Evolutionary conservation across 2,113 vertebrate genomes (phyloP), one percentile per base, ranked within the genome.

Genomic region (Actenoides lindsayi): DNA sequence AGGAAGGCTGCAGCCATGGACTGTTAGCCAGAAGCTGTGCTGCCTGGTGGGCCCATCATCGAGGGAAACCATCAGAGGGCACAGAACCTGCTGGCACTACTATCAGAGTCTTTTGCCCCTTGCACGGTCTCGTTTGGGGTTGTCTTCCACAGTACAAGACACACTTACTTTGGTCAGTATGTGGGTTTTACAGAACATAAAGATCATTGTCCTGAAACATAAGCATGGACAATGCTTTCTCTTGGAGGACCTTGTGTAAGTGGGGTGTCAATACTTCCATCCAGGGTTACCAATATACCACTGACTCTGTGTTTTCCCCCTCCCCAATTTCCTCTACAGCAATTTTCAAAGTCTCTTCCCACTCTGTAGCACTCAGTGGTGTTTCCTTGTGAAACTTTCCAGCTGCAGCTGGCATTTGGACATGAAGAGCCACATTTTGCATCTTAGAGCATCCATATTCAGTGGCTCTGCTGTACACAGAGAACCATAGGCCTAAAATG

Each of bases 11-110:
- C 44, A 78, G 54, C 19, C 25, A 11, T 19, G 19, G 42, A 7
- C 37, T 59, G 23, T 4, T 50, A 76, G 62, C 51, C 42, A 41
- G 41, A 42, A n/a, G 37, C 17, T 83, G 25, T 67, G n/a, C 44
- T 33, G 11, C 7, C 3, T 73, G 19, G 6, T 24, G 21, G 31
- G 30, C 37, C 25, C 9, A 18, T 41, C 37, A 51, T 23, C 54
- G 17, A 9, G 8, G 19, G 1, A 80, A 50, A 48, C 14, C 10
- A 25, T 16, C 1, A 4, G 19, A 51, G 37, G 1, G 2, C 31
- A 16, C 1, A 9, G 21, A 65, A 9, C 16, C 41, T 54, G 6
- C 37, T 41, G 35, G 28, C 13, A 23, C 23, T 71, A 42, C 31
- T 37, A 10, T 12, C 0, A 0, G 21, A 2, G 12, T 62, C 39